phyloP scores from a whole-genome alignment of 2,797 vertebrate genomes.

The Zalophus californianus region DNA sequence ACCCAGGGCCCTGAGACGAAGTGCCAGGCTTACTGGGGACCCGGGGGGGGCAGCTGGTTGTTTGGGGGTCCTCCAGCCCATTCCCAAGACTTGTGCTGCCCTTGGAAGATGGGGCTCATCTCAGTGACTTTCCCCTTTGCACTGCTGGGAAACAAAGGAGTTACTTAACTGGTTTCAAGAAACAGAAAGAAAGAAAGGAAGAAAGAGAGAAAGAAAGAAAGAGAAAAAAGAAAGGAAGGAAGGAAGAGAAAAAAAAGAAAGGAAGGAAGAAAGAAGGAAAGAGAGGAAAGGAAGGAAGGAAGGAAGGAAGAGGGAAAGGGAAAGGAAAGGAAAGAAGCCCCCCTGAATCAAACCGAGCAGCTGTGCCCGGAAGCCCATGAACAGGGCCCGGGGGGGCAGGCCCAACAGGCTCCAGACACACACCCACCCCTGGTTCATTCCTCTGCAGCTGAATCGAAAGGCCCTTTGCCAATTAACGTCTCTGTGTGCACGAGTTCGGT shows the following conservation, averaged over 20 bases:
- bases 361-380: too few species aligned
- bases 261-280: too few species aligned
- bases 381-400: not conserved
- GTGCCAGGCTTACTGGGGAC: too few species aligned
- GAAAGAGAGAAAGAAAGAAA: too few species aligned
- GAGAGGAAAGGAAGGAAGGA: too few species aligned
- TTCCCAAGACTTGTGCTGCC: not conserved
- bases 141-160: constrained; percentile 4
- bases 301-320: too few species aligned
- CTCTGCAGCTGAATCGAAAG: not conserved
- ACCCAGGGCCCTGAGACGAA: not conserved
- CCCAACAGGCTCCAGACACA: not conserved
- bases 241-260: too few species aligned
- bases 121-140: not conserved
- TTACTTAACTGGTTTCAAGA: constrained; percentile 7
- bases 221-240: too few species aligned
- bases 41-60: not conserved
- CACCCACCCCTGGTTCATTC: not conserved
- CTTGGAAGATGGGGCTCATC: not conserved
- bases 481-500: not conserved
- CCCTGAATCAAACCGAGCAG: not conserved
- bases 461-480: not conserved
- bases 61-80: not conserved
- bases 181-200: not conserved
- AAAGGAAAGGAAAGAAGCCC: not conserved